Conservation (phyloP, 2,797 vertebrate genomes). For the Adrianichthys oophorus region DNA sequence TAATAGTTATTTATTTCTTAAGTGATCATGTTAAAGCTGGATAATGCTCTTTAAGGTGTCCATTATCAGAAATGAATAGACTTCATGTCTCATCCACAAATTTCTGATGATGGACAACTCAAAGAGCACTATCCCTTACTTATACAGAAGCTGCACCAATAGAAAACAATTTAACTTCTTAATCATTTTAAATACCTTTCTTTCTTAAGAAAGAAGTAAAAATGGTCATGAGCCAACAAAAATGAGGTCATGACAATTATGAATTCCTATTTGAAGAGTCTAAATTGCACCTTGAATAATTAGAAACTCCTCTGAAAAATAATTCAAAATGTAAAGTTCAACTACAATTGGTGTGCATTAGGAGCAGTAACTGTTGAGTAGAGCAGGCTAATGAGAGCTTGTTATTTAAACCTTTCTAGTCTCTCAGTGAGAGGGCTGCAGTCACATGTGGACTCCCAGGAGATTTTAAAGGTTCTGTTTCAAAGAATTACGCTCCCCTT, state of each 20-base stretch:
- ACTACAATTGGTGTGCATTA: conserved; percentile 40
- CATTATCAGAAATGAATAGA: too few species aligned
- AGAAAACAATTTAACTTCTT: too few species aligned
- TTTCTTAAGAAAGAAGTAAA: not conserved
- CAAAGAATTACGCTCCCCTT: conserved; percentile 33
- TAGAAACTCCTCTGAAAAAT: conserved; percentile 8
- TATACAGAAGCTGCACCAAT: too few species aligned
- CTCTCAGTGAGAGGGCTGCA: conserved; percentile 38
- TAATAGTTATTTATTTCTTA: too few species aligned
- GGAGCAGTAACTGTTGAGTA: conserved; percentile 17
- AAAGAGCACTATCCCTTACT: too few species aligned
- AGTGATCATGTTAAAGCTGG: too few species aligned
- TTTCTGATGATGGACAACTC: too few species aligned
- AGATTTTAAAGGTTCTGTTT: conserved; percentile 45
- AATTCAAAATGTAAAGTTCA: conserved; percentile 39
- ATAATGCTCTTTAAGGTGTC: too few species aligned
- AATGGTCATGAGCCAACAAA: not conserved
- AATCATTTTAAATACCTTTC: too few species aligned
- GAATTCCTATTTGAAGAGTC: not conserved
- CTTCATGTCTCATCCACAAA: too few species aligned
- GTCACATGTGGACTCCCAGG: conserved; percentile 35
- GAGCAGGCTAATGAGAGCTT: conserved; percentile 27
- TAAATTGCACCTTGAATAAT: not conserved
- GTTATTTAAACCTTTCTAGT: conserved; percentile 40
- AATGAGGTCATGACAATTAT: conserved; percentile 1